These are phyloP conservation scores for Drosophila prostipennis DNA, from an alignment of 2,888 invertebrate genomes.

Conservation along the genomic window DNA sequence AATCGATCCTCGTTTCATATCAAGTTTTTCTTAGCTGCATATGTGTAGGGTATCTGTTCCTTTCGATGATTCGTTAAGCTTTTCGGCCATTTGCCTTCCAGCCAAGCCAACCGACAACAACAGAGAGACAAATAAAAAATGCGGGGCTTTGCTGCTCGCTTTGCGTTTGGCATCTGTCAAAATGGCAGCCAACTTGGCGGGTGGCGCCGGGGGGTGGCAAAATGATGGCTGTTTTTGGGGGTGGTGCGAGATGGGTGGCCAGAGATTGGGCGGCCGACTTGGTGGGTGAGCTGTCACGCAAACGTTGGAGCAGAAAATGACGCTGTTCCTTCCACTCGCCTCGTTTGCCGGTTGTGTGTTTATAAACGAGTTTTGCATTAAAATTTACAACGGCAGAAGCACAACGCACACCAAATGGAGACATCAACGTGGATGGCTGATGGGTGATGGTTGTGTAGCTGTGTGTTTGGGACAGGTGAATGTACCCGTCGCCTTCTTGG, in stretches of 20 bases:
- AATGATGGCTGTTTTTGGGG: slow-evolving; percentile 1
- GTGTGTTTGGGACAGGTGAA: slow-evolving; percentile 55
- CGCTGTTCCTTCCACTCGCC: slow-evolving; percentile 29
- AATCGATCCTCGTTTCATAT: no score
- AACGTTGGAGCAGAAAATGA: slow-evolving; percentile 62
- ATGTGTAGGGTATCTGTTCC: slow-evolving; percentile 35
- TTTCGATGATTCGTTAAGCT: neutral
- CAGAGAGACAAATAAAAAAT: slow-evolving; percentile 66
- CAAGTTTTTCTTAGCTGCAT: no score
- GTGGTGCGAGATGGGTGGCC: neutral
- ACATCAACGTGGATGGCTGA: slow-evolving; percentile 44
- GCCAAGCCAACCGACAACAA: slow-evolving; percentile 40
- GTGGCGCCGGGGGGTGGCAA: slow-evolving; percentile 9
- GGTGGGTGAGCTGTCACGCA: slow-evolving; percentile 55
- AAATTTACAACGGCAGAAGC: slow-evolving; percentile 56
- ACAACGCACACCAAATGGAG: slow-evolving; percentile 58
- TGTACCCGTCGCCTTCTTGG: slow-evolving; percentile 51
- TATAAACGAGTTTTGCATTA: slow-evolving; percentile 69
- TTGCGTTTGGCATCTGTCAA: slow-evolving; percentile 73
- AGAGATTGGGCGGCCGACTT: neutral
- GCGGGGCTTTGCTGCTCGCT: slow-evolving; percentile 63
- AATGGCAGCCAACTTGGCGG: slow-evolving; percentile 49
- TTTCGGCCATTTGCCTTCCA: slow-evolving; percentile 25
- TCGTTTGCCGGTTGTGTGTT: slow-evolving; percentile 21
- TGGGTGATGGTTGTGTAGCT: slow-evolving; percentile 10